Base-by-base conservation (phyloP, 1,140 invertebrate species). In the Homarus americanus region DNA sequence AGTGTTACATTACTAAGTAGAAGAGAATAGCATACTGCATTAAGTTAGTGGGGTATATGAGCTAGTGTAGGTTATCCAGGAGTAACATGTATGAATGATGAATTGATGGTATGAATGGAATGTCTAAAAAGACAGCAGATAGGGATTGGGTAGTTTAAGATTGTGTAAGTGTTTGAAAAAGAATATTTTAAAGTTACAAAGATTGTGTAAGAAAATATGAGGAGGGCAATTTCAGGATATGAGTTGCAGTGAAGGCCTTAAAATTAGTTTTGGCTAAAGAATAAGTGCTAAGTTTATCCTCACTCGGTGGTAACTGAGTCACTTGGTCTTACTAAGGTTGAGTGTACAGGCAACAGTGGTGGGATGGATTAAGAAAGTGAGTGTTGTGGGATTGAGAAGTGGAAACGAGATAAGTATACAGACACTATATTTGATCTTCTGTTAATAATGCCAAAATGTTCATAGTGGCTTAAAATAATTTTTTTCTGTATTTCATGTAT, bases 391-490 rank as follows among this genome's bases (percentile, higher is more conserved):
- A 76, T 38, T 69, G 63, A 9, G 10, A 69, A 69, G n/a, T 69
- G 2, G 17, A 69, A 24, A 9, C 12, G n/a, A 69, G 63, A 69
- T 69, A 9, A n/a, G 4, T 69, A 32, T 69, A 32, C 32, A 69
- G 15, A 63, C 63, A 32, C 20, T 58, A 82, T 82, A 82, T 36
- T 79, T 49, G 28, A n/a, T 79, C 7, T n/a, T 78, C 53, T 53
- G 44, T 80, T 78, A 41, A 82, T 34, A 28, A 82, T 82, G 79
- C 79, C 79, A 82, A 82, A 82, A 53, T 82, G 79, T 82, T 82
- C 79, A 82, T 20, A 82, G 32, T 28, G 49, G 12, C 38, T 63
- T 38, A 63, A 58, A 69, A 69, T 69, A 10, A 32, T 69, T 82
- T 58, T 38, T 53, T 63, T 20, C 41, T 24, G 5, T 36, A 53